Evolutionary conservation across 2,888 invertebrate genomes (phyloP).

Genomic region (Schrankia costaestrigalis): DNA sequence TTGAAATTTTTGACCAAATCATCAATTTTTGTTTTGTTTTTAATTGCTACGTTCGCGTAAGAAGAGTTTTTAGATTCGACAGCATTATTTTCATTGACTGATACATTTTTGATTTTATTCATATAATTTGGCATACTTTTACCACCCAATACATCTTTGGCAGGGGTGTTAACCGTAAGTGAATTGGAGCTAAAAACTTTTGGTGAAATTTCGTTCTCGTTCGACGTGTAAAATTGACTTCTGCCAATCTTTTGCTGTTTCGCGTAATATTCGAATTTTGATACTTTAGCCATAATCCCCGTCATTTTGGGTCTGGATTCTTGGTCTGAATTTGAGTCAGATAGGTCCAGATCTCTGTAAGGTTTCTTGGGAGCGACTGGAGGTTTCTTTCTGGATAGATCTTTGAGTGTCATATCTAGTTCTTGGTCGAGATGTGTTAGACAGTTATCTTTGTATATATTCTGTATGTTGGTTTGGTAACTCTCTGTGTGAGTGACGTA

Average conservation of each 20-base stretch:
- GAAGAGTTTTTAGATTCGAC: conserved; percentile 62
- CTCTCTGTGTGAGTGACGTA: conserved; percentile 50
- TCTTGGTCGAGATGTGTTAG: conserved; percentile 67
- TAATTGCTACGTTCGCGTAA: conserved; percentile 65
- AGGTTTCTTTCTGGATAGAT: conserved; percentile 82
- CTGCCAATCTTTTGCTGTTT: conserved; percentile 80
- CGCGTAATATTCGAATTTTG: conserved; percentile 89
- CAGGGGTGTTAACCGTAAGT: conserved; percentile 89
- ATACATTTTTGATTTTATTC: conserved; percentile 72
- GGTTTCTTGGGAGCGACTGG: conserved; percentile 83
- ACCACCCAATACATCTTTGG: conserved; percentile 88
- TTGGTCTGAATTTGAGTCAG: conserved; percentile 74
- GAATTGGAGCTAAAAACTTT: conserved; percentile 91
- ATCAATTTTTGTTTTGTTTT: conserved; percentile 69
- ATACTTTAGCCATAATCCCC: conserved; percentile 86
- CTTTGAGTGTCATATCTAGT: conserved; percentile 69
- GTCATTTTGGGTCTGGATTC: conserved; percentile 65
- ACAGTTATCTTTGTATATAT: conserved; percentile 61
- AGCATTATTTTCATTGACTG: conserved; percentile 59
- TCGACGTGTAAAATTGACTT: conserved; percentile 68
- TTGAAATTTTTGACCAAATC: conserved; percentile 75
- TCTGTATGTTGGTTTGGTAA: conserved; percentile 42
- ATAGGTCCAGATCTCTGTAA: conserved; percentile 71
- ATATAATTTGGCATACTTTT: conserved; percentile 82
- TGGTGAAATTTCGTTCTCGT: conserved; percentile 80